Percentiles rank a stretch among this genome's conserved stretches.
Conservation (phyloP, 2,888 invertebrate genomes). For the Diogma glabrata region DNA sequence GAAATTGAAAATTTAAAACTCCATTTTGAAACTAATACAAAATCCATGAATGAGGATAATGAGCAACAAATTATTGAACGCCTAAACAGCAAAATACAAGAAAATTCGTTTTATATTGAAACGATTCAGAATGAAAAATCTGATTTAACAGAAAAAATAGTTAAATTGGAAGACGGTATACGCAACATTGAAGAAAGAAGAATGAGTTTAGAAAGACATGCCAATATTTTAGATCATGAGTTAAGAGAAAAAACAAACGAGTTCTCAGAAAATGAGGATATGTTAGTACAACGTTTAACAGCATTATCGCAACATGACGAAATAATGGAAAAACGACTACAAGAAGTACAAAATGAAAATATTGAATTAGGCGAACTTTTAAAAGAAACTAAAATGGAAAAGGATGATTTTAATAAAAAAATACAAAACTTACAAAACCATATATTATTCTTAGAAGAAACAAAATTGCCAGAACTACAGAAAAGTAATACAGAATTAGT, state of each 20-base stretch:
- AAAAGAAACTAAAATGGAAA: slow-evolving; percentile 40
- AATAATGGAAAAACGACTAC: slow-evolving; percentile 45
- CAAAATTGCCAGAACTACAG: slow-evolving; percentile 35
- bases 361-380: slow-evolving; percentile 40
- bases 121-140: slow-evolving; percentile 53
- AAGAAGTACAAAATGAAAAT: slow-evolving; percentile 43
- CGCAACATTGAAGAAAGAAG: slow-evolving; percentile 48
- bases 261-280: slow-evolving; percentile 49
- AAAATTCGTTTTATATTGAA: slow-evolving; percentile 62
- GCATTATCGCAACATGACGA: slow-evolving; percentile 51
- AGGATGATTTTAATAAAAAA: slow-evolving; percentile 39
- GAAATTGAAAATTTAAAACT: slow-evolving; percentile 23
- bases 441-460: slow-evolving; percentile 30
- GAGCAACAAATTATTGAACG: slow-evolving; percentile 11
- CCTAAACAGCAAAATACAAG: slow-evolving; percentile 51
- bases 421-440: slow-evolving; percentile 37
- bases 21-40: background rate
- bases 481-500: slow-evolving; percentile 36
- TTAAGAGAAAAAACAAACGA: slow-evolving; percentile 48
- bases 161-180: slow-evolving; percentile 54
- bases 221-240: slow-evolving; percentile 48
- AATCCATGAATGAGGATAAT: slow-evolving; percentile 1
- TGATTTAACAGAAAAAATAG: slow-evolving; percentile 50
- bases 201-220: slow-evolving; percentile 46
- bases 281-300: slow-evolving; percentile 48